A percentile compares a stretch with the other conserved stretches of the same genome.
Conservation (phyloP, 2,888 invertebrate genomes). For the Aspidapion aeneum region DNA sequence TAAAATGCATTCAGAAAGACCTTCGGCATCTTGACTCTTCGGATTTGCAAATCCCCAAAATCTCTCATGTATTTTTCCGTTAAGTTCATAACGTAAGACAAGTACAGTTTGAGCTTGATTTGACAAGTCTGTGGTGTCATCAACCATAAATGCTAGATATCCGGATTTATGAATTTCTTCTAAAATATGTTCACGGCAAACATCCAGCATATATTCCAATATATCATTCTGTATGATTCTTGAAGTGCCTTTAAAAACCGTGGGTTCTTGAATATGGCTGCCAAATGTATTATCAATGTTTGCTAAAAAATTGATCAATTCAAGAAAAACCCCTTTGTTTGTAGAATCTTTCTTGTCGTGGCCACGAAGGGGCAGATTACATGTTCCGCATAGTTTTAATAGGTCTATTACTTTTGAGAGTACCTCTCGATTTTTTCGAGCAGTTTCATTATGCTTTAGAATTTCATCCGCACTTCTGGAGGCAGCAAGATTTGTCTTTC, state of each 20-base stretch:
- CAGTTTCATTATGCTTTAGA: slow-evolving; percentile 15
- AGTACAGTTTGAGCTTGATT: slow-evolving; percentile 29
- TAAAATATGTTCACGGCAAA: slow-evolving; percentile 14
- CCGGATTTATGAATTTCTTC: slow-evolving; percentile 28
- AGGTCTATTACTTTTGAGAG: slow-evolving; percentile 34
- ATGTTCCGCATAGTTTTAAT: slow-evolving; percentile 30
- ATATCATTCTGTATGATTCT: slow-evolving; percentile 34
- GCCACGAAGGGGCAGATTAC: slow-evolving; percentile 35
- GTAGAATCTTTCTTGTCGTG: slow-evolving; percentile 32
- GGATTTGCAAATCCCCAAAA: slow-evolving; percentile 33
- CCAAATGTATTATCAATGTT: neutral
- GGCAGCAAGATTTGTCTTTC: slow-evolving; percentile 15
- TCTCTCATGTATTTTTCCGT: slow-evolving; percentile 19
- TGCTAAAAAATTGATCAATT: slow-evolving; percentile 6
- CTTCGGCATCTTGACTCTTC: slow-evolving; percentile 19
- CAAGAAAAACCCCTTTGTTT: slow-evolving; percentile 18
- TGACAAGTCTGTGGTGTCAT: slow-evolving; percentile 35
- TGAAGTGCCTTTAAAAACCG: slow-evolving; percentile 35
- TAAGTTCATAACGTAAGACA: slow-evolving; percentile 31
- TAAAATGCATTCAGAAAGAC: slow-evolving; percentile 12
- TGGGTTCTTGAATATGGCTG: neutral
- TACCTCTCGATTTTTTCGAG: slow-evolving; percentile 17
- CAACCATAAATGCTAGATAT: slow-evolving; percentile 30
- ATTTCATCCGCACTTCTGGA: slow-evolving; percentile 10
- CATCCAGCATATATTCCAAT: slow-evolving; percentile 8